These are phyloP conservation scores for Lycocorax pyrrhopterus DNA, from an alignment of 2,113 vertebrate genomes.

Conservation along the genomic window DNA sequence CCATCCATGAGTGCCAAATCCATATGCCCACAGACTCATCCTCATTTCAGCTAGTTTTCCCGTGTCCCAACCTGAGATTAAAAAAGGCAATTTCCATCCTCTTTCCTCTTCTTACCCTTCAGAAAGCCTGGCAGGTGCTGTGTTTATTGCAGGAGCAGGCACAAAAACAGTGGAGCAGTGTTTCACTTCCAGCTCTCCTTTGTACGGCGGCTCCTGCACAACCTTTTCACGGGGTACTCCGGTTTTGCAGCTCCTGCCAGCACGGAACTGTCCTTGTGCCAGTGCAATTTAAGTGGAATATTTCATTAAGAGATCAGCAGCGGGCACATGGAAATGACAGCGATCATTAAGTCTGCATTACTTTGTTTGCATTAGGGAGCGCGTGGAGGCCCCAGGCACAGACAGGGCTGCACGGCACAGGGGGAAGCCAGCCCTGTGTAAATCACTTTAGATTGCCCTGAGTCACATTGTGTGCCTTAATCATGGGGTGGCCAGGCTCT, in stretches of 20 bases:
- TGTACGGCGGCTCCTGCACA: not conserved
- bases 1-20: not conserved
- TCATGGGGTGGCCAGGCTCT: not conserved
- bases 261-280: not conserved
- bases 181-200: not conserved
- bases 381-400: not conserved
- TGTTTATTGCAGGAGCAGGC: not conserved
- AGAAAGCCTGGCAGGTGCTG: not conserved
- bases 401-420: accelerated
- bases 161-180: not conserved
- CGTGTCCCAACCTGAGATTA: not conserved
- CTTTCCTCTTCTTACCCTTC: not conserved
- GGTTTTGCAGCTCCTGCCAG: not conserved
- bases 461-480: not conserved
- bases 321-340: not conserved
- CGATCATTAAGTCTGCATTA: not conserved
- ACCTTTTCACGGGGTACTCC: not conserved
- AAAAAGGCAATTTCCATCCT: not conserved
- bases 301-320: constrained; percentile 9
- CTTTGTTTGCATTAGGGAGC: not conserved
- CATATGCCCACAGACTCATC: not conserved
- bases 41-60: not conserved
- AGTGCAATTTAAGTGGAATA: not conserved
- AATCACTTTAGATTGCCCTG: not conserved
- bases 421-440: not conserved